Evolutionary conservation across 2,113 vertebrate genomes (phyloP), one percentile per base, ranked within the genome.

Genomic region (Tylochromis polylepis): DNA sequence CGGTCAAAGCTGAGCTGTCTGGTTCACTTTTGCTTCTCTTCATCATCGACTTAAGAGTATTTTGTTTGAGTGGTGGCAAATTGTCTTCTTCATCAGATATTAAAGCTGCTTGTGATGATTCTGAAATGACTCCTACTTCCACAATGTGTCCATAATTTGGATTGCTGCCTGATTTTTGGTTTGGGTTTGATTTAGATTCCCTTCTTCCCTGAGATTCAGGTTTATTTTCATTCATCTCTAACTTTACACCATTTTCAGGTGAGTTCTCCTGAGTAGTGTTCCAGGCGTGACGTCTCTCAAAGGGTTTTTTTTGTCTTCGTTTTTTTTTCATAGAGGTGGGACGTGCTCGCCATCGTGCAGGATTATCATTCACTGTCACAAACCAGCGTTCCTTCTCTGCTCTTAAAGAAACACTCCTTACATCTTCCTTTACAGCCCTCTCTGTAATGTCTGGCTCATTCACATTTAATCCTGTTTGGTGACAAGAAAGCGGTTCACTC

Each of bases 331-430:
- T 72, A 16, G 88, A 38, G 24, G 57, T 6, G 6, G 34, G 34
- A 20, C 55, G 60, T 18, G 10, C 38, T 57, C 57, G 89, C 57
- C 58, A 79, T 24, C 41, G 82, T 43, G 59, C 38, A 3, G 84
- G 90, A 31, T 53, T 93, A 43, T 92, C 91, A n/a, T 95, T 95
- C 67, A 95, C 89, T 8, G 95, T 96, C 79, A 96, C 94, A 41
- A 96, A 96, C 96, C 95, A 95, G n/a, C 95, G 94, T 82, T 96
- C 96, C 38, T 93, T 96, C 75, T 96, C 94, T 53, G 82, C 79
- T 81, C 58, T 92, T 14, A 43, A 3, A n/a, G 88, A 15, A 15
- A 49, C 43, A 34, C 57, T 70, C 49, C 27, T 82, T 24, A 51
- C 82, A 5, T 16, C 58, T 53, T 78, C 79, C 3, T 80, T n/a